Percentiles rank a stretch among this genome's conserved stretches.
phyloP scores from a whole-genome alignment of 1,140 invertebrate genomes.

The Sitodiplosis mosellana region DNA sequence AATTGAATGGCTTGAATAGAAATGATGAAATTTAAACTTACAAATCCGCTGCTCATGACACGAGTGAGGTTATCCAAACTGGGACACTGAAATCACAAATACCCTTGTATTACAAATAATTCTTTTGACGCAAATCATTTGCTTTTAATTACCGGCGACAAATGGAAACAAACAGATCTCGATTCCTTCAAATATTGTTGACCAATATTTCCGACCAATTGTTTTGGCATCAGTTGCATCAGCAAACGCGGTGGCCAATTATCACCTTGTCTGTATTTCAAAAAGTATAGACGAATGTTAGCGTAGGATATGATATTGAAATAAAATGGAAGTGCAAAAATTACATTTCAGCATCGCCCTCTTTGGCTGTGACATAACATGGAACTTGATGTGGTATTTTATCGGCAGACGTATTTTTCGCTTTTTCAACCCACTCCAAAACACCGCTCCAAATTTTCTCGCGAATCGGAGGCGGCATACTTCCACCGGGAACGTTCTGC shows the following conservation, averaged over 20 bases:
- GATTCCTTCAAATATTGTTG: constrained; percentile 71
- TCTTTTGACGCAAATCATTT: constrained; percentile 4
- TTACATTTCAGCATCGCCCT: constrained; percentile 70
- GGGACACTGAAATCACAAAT: constrained; percentile 16
- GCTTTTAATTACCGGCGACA: constrained; percentile 24
- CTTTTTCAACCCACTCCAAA: constrained; percentile 83
- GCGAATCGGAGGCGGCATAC: constrained; percentile 9
- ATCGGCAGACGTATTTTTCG: constrained; percentile 42
- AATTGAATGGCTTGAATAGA: background rate
- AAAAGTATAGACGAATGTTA: constrained; percentile 1
- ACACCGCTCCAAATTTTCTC: constrained; percentile 63
- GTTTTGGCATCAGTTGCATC: constrained; percentile 87
- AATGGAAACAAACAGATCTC: constrained; percentile 63
- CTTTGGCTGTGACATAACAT: constrained; percentile 64
- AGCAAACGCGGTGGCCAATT: constrained; percentile 81
- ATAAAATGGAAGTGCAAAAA: constrained; percentile 13
- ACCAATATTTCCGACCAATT: constrained; percentile 71
- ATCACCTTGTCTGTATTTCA: constrained; percentile 44
- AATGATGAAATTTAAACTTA: constrained; percentile 38
- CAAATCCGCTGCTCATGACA: constrained; percentile 80
- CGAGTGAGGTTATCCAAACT: constrained; percentile 66
- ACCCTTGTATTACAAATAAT: background rate
- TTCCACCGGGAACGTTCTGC: constrained; percentile 11
- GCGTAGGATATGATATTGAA: background rate
- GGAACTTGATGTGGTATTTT: constrained; percentile 68